phyloP scores from a whole-genome alignment of 2,888 invertebrate species.

The Eremobia ochroleuca region DNA sequence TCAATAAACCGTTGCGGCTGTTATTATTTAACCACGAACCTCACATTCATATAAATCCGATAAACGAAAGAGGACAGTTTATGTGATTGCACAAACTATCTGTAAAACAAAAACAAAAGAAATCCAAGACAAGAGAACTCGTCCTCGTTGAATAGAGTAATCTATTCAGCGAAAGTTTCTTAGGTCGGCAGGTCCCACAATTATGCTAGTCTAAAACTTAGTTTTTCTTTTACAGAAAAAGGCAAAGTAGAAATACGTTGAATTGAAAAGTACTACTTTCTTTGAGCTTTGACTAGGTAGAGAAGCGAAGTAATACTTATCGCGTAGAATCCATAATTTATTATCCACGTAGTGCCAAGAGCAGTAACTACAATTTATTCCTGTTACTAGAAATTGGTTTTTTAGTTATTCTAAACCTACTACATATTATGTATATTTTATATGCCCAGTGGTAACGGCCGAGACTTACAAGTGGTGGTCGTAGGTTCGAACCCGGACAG shows the following conservation, averaged over 20 bases:
- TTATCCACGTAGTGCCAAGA: not conserved
- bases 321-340: constrained; percentile 1
- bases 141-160: constrained; percentile 39
- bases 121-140: constrained; percentile 27
- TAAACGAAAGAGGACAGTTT: constrained; percentile 17
- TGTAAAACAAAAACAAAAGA: constrained; percentile 40
- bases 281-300: constrained; percentile 25
- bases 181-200: constrained; percentile 43
- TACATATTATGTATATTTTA: not conserved
- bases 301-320: constrained; percentile 6
- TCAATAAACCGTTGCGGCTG: not conserved
- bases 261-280: constrained; percentile 46
- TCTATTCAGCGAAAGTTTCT: constrained; percentile 53
- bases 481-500: not conserved
- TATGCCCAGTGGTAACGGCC: not conserved
- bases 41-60: not conserved
- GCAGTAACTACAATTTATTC: not conserved
- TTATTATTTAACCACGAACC: not conserved
- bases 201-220: constrained; percentile 46
- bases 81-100: constrained; percentile 5
- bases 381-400: not conserved
- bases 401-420: not conserved
- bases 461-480: not conserved
- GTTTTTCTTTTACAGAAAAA: constrained; percentile 35
- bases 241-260: constrained; percentile 25